Evolutionary conservation across 2,888 invertebrate species (phyloP).

Genomic region (Dione juno): DNA sequence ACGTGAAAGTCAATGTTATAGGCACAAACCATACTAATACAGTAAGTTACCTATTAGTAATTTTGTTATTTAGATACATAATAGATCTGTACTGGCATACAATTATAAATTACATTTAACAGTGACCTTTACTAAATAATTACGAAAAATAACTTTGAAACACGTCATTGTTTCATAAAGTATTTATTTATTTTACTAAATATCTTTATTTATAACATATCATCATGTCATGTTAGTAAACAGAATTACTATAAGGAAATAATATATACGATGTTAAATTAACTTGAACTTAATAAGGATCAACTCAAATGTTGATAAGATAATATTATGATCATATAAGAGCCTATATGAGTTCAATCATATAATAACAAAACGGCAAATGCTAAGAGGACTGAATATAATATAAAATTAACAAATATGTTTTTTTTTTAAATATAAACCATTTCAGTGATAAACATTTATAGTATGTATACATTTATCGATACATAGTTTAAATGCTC

Average conservation of each 20-base stretch:
- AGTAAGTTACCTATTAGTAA: constrained; percentile 13
- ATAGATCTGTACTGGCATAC: neutral
- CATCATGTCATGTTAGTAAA: neutral
- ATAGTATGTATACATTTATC: too few relatives aligned
- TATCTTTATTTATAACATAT: neutral
- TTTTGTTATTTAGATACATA: neutral
- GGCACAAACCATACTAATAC: constrained; percentile 57
- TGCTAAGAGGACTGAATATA: neutral
- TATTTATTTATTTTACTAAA: neutral
- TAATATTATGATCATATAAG: neutral
- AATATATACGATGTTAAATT: neutral
- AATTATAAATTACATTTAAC: too few relatives aligned
- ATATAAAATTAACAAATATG: neutral
- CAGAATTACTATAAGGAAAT: neutral
- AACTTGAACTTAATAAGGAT: constrained; percentile 12
- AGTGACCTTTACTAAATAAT: neutral
- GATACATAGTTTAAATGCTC: too few relatives aligned
- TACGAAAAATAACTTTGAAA: neutral
- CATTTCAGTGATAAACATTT: too few relatives aligned
- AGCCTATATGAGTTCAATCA: neutral
- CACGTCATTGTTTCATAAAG: neutral
- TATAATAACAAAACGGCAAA: neutral
- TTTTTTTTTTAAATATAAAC: too few relatives aligned
- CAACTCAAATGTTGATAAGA: neutral
- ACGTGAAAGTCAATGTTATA: constrained; percentile 82